Base-by-base conservation (phyloP, 2,797 vertebrate genomes). In the Nothura maculosa region DNA sequence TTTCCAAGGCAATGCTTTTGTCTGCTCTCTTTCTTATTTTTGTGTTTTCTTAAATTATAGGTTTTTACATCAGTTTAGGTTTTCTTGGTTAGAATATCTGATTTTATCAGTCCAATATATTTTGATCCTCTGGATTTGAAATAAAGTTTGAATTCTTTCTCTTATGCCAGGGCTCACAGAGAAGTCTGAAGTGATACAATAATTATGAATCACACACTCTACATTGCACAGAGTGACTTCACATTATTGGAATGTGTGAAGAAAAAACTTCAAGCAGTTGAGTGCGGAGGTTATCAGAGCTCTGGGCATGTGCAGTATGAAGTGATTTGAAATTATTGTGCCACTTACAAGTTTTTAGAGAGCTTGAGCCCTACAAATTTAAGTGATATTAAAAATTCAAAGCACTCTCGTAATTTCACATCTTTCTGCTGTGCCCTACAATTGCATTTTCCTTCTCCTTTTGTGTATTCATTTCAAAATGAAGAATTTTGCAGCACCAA, bases 351-450 rank as follows among this genome's bases (percentile, higher is more conserved):
- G 55, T 75, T 93, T 96, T 95, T 89, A 96, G 81, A 94, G 81
- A 91, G 64, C 85, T 92, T 94, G 67, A 74, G 77, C 94, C 87
- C 96, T 92, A 91, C 38, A 93, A 91, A 93, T 94, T 73, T 87
- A 94, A 95, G 45, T 83, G 76, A 88, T 91, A 92, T 92, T 96
- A 96, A 87, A 87, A 93, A 90, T 87, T 94, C 63, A 89, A 86
- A 95, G 43, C 70, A 93, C 76, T 91, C 73, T 79, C 43, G 5
- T 54, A 81, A 90, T 87, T 90, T 78, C 62, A 89, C 42, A 22
- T 90, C 69, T 64, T 83, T 92, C 61, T 72, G 67, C 34, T 54
- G 6, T 85, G 61, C 85, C 78, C 85, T 85, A 77, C 25, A 42
- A 34, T 69, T 94, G 72, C 55, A 42, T 76, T 92, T 92, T 92